Conservation (phyloP, 2,113 vertebrate species). For the Phocoena phocoena region DNA sequence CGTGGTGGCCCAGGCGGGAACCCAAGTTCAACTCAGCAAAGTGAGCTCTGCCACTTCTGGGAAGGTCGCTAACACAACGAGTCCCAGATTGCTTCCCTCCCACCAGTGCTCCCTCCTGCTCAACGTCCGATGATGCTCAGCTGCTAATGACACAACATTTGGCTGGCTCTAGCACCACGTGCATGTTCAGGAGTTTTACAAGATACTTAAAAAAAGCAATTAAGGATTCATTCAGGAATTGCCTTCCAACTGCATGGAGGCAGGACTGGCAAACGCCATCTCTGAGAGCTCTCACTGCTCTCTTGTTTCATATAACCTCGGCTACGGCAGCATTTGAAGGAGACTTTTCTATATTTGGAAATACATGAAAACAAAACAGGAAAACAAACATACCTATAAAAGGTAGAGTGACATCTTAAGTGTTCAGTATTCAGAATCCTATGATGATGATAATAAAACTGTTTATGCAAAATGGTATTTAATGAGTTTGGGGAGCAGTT, state of each 20-base stretch:
- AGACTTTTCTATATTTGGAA: not conserved
- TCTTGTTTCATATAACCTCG: not conserved
- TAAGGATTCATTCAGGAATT: not conserved
- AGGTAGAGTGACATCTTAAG: not conserved
- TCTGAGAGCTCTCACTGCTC: not conserved
- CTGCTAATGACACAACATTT: accelerated
- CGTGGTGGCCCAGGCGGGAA: not conserved
- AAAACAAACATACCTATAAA: not conserved
- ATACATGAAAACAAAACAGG: not conserved
- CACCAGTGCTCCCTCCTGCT: not conserved
- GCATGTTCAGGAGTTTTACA: not conserved
- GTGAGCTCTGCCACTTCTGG: no score
- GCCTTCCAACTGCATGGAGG: not conserved
- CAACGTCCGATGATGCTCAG: not conserved
- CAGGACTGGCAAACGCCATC: not conserved
- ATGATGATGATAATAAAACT: constrained; percentile 13
- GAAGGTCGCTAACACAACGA: accelerated
- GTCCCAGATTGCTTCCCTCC: accelerated
- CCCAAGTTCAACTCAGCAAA: no score
- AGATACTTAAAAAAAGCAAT: not conserved
- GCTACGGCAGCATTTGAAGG: not conserved
- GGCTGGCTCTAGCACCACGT: not conserved
- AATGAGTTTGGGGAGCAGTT: not conserved
- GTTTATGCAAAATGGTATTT: constrained; percentile 17
- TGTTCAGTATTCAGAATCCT: not conserved